A percentile compares a stretch with the other conserved stretches of the same genome.
These are phyloP conservation scores for Larimichthys crocea DNA, from an alignment of 2,113 vertebrate genomes.

Conservation along the genomic window DNA sequence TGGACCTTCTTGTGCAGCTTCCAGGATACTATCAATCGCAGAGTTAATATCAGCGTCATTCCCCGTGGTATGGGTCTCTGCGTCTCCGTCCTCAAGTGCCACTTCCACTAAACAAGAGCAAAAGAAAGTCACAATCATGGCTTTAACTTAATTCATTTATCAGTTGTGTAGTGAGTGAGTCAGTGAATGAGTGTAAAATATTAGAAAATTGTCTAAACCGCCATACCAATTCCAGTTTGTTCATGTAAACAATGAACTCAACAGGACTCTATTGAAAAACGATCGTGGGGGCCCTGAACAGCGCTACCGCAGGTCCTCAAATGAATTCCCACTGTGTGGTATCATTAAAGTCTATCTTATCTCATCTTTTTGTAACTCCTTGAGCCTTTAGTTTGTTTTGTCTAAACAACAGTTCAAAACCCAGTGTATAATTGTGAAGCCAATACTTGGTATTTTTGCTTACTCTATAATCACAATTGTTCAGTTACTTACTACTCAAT, in stretches of 20 bases:
- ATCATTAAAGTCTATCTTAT: no score
- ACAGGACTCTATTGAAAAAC: background rate
- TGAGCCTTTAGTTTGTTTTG: background rate
- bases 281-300: no score
- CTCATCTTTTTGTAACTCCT: background rate
- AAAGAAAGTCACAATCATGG: background rate
- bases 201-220: background rate
- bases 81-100: constrained; percentile 53
- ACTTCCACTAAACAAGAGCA: constrained; percentile 57
- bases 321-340: no score
- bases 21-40: constrained; percentile 43
- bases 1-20: constrained; percentile 40
- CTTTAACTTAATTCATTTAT: background rate
- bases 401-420: background rate
- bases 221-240: no score
- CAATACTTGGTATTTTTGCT: background rate
- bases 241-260: no score
- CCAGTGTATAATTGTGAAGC: background rate
- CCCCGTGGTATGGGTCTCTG: constrained; percentile 17
- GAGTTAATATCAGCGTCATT: constrained; percentile 46
- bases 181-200: background rate
- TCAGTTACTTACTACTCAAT: background rate
- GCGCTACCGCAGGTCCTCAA: no score
- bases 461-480: no score
- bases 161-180: no score